phyloP scores from a whole-genome alignment of 2,113 vertebrate species.

The Bufo bufo region DNA sequence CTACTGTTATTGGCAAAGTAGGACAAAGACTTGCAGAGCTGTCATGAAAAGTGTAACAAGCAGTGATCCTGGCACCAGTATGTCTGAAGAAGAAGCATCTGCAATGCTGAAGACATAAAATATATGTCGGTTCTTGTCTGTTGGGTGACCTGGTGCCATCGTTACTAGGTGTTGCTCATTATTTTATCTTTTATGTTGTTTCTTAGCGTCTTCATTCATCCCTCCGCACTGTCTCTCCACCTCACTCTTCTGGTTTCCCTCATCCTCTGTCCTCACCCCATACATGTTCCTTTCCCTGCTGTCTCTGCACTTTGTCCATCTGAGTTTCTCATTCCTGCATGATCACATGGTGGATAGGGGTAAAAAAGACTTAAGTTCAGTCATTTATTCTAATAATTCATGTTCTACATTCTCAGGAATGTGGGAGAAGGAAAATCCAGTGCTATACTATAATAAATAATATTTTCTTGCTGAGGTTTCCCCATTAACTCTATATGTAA shows the following conservation, averaged over 20 bases:
- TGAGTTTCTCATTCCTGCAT: not conserved
- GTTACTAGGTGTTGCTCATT: not conserved
- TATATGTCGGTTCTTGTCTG: not conserved
- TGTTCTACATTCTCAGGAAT: not conserved
- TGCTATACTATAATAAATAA: not conserved
- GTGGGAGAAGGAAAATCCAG: not conserved
- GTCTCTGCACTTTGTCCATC: not conserved
- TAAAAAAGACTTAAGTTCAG: not conserved
- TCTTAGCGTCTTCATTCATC: not conserved
- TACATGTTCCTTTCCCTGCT: not conserved
- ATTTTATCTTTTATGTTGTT: not conserved
- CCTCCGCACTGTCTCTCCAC: not conserved
- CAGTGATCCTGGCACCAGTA: not conserved
- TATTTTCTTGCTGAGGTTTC: not conserved
- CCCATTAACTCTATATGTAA: not conserved
- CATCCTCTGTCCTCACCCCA: not conserved
- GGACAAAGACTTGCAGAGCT: not conserved
- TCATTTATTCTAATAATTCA: slow-evolving; percentile 3
- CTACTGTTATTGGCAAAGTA: not conserved
- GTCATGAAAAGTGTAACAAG: not conserved
- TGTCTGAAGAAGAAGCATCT: not conserved
- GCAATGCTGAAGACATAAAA: not conserved
- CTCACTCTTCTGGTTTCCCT: not conserved
- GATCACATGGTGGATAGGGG: slow-evolving; percentile 2
- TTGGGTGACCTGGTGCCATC: not conserved